Conservation (phyloP, 2,113 vertebrate species). For the Aix galericulata region DNA sequence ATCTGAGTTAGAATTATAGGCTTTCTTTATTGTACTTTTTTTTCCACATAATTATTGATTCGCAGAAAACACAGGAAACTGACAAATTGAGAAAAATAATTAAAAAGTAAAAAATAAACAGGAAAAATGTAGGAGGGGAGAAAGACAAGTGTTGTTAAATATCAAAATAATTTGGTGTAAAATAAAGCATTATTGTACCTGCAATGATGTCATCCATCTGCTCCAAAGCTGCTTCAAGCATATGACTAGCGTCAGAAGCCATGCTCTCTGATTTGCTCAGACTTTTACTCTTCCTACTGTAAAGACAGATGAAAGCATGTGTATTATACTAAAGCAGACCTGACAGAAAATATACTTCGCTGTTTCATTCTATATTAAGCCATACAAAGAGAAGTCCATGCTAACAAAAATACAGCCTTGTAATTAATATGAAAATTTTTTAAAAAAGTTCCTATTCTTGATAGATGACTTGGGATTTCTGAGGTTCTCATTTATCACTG, state of each 20-base stretch:
- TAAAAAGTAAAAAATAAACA: not conserved
- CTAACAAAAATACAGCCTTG: not conserved
- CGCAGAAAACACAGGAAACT: not conserved
- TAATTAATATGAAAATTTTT: not conserved
- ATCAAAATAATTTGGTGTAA: not conserved
- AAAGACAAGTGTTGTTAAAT: not conserved
- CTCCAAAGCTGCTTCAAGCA: constrained; percentile 88
- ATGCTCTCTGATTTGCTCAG: constrained; percentile 67
- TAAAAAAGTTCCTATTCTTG: not conserved
- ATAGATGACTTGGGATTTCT: not conserved
- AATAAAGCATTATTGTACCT: constrained; percentile 74
- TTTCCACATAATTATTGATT: not conserved
- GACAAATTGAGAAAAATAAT: not conserved
- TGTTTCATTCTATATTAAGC: not conserved
- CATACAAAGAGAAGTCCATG: not conserved
- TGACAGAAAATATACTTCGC: not conserved
- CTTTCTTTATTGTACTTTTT: not conserved
- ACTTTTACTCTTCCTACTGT: constrained; percentile 22
- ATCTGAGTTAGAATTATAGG: accelerated
- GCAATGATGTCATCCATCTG: constrained; percentile 95
- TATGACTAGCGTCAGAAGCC: constrained; percentile 87
- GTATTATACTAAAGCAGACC: not conserved
- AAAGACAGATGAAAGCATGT: constrained; percentile 39
- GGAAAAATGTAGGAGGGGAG: not conserved
- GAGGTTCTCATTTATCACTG: not conserved